Base-by-base conservation (phyloP, 2,888 invertebrate genomes). In the Clanis bilineata region DNA sequence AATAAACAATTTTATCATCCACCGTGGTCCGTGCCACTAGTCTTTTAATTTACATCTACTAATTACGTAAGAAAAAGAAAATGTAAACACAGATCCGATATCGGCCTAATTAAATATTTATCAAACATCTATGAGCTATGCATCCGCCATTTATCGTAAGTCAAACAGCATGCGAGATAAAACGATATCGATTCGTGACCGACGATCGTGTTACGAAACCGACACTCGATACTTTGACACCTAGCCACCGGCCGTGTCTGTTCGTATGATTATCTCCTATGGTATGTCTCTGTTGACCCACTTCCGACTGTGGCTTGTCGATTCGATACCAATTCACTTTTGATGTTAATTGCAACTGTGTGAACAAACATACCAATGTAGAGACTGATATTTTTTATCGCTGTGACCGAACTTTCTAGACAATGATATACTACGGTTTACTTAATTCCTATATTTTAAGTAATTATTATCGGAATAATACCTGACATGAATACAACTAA, bases 161-260 rank as follows among this genome's bases (percentile, higher is more conserved):
- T 83, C 83, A 85, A 85, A 83, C 76, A 81, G 68, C 71, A 73
- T 73, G 68, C 69, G 69, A 82, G 85, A 86, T 87, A 88, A 39
- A 88, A 78, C 74, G 71, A 80, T 88, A 89, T 87, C 84, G 84
- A 86, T 85, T 86, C 76, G 79, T 84, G 85, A 78, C 81, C 74
- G 73, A 65, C 73, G 84, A 87, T 88, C 85, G 76, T 76, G 82
- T 89, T 88, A 84, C 89, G 79, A 87, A 76, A 85, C 68, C 70
- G 76, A 70, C 77, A 86, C 73, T 73, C 78, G 81, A 86, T 82
- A 83, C 82, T 77, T 71, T 77, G 85, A 83, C 83, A 83, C 82
- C 82, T 82, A 85, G 80, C 84, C 85, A 83, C 83, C 79, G 76
- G 75, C 79, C 70, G 71, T 68, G 76, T 74, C 67, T 79, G 76